These are phyloP conservation scores for Centropyge bicolor DNA, from an alignment of 2,797 vertebrate species.

Conservation along the genomic window DNA sequence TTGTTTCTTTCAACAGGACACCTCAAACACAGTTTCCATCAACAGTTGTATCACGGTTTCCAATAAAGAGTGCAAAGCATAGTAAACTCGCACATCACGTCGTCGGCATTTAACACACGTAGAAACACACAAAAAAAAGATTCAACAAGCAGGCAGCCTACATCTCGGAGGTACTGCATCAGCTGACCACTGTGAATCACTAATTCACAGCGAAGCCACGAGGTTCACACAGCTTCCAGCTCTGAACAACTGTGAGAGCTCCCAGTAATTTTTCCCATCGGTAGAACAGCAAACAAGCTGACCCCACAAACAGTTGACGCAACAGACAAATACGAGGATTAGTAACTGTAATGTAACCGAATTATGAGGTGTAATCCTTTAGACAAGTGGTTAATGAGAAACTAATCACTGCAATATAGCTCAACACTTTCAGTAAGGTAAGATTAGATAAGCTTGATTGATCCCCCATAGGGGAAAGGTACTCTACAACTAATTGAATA, in stretches of 20 bases:
- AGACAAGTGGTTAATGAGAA: not conserved
- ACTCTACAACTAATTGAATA: too few species aligned
- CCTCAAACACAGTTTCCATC: not conserved
- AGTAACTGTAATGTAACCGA: not conserved
- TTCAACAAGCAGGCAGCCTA: not conserved
- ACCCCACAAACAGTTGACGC: not conserved
- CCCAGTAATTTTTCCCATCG: too few species aligned
- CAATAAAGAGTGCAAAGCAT: not conserved
- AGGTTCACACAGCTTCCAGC: too few species aligned
- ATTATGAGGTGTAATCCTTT: not conserved
- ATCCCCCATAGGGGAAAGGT: too few species aligned
- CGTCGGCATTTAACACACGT: not conserved
- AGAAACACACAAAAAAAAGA: not conserved
- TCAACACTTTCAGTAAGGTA: too few species aligned
- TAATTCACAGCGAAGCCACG: too few species aligned
- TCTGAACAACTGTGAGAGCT: too few species aligned
- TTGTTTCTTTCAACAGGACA: conserved; percentile 7
- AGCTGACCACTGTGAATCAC: too few species aligned
- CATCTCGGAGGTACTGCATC: too few species aligned
- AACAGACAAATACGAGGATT: not conserved
- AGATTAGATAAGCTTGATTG: too few species aligned
- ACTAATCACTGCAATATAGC: too few species aligned
- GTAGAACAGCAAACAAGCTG: not conserved
- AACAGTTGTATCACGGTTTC: not conserved
- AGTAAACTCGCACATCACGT: not conserved